Base-by-base conservation (phyloP, 2,797 vertebrate genomes). In the Ciconia nigra region DNA sequence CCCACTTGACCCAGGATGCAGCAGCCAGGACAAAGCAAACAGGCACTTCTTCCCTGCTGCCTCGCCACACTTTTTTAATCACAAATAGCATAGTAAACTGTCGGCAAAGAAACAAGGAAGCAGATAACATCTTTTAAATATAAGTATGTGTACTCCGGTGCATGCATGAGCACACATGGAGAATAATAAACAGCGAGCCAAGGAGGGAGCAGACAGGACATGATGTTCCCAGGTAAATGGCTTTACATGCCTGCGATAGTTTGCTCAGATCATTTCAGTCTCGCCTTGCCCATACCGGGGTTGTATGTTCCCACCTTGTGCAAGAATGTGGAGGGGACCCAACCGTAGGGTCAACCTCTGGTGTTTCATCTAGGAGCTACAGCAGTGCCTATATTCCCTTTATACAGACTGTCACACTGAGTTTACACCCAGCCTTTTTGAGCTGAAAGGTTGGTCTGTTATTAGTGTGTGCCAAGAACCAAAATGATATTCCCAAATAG, bases 111-210 rank as follows among this genome's bases (percentile, higher is more conserved):
- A 90, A 37, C n/a, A 57, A 89, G 61, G 49, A 49, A 76, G 26
- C 83, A 78, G 93, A 63, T 96, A 88, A 81, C 79, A 83, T 86
- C 94, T 91, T 72, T 79, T 85, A 63, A 66, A 70, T 71, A 11
- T n/a, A 70, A 87, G 37, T 61, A 16, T n/a, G 21, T 4, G 0
- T 69, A 44, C 24, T 55, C 1, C 0, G 9, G 44, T 5, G 4
- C 76, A 47, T 25, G 81, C 70, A 25, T 33, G 85, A 72, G 72
- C 90, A 61, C 72, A 94, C 83, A 72, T 3, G 5, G 41, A 83
- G 44, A 77, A 46, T 59, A 78, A 81, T 16, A 59, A 87, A 37
- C 25, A 77, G 51, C 31, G 77, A n/a, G 57, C 65, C 18, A 1
- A 67, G 80, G 62, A 78, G 62, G 44, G 85, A 71, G 77, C 61